Evolutionary conservation across 2,113 vertebrate genomes (phyloP).

Genomic region (Henicopernis longicauda): DNA sequence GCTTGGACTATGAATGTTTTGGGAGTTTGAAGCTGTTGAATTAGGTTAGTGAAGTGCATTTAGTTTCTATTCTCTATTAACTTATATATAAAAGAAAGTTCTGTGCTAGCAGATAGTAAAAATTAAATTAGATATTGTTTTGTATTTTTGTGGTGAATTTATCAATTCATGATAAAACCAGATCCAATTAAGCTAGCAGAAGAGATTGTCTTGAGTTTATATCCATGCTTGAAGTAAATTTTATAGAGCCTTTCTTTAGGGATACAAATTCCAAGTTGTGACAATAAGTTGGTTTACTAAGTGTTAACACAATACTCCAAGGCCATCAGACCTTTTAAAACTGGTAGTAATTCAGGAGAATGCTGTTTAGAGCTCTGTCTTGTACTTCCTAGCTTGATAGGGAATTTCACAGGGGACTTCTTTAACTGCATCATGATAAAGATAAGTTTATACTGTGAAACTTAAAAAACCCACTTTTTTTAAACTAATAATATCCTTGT

Average conservation of each 20-base stretch:
- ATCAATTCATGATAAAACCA: neutral
- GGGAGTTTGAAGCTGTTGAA: neutral
- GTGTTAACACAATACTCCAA: neutral
- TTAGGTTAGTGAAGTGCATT: neutral
- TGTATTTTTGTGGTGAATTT: neutral
- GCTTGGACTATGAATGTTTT: neutral
- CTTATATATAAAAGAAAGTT: neutral
- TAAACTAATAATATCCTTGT: neutral
- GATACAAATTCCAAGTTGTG: neutral
- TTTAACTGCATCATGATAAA: neutral
- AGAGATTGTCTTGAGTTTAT: neutral
- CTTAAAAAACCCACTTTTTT: neutral
- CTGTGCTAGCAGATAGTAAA: neutral
- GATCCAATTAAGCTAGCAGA: neutral
- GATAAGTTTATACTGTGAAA: neutral
- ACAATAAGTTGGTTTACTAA: neutral
- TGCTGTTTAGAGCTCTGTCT: neutral
- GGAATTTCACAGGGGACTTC: neutral
- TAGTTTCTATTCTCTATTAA: neutral
- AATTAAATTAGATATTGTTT: neutral
- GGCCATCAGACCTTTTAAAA: neutral
- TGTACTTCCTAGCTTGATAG: neutral
- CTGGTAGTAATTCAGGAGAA: neutral
- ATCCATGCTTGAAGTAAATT: neutral
- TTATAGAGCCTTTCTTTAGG: neutral